Percentiles rank a stretch among this genome's conserved stretches.
phyloP scores from a whole-genome alignment of 2,888 invertebrate genomes.

The Scaptomyza cyrtandrae region DNA sequence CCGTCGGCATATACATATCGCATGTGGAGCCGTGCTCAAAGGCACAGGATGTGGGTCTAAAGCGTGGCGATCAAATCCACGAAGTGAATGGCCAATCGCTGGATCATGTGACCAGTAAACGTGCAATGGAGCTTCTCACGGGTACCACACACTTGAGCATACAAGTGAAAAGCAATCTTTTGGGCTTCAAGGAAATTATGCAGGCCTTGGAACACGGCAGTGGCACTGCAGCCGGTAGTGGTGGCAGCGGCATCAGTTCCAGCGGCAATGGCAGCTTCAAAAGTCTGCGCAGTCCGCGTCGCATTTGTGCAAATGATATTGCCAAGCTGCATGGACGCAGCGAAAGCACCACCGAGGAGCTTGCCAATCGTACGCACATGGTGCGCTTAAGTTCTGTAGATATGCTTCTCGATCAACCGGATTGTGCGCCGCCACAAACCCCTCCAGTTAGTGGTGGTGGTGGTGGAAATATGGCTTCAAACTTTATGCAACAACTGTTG shows the following conservation, averaged over 20 bases:
- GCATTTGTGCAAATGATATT: constrained; percentile 86
- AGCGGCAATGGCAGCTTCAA: constrained; percentile 65
- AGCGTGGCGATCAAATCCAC: constrained; percentile 98
- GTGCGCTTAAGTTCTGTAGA: constrained; percentile 91
- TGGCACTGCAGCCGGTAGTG: constrained; percentile 41
- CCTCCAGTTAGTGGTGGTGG: constrained; percentile 49
- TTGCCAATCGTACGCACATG: constrained; percentile 80
- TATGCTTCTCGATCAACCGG: constrained; percentile 84
- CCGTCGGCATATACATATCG: constrained; percentile 95
- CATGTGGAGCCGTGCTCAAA: constrained; percentile 97
- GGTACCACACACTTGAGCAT: constrained; percentile 98
- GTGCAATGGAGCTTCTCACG: constrained; percentile 96
- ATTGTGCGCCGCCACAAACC: constrained; percentile 82
- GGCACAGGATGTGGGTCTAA: constrained; percentile 97
- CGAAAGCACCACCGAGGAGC: constrained; percentile 74
- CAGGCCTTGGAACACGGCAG: constrained; percentile 84
- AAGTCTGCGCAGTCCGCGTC: constrained; percentile 78
- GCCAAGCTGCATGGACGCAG: constrained; percentile 87
- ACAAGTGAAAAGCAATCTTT: constrained; percentile 97
- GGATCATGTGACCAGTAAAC: constrained; percentile 95
- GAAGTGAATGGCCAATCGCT: constrained; percentile 99
- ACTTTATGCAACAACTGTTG: constrained; percentile 86
- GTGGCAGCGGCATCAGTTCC: constrained; percentile 26
- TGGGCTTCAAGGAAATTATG: constrained; percentile 91
- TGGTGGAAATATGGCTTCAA: constrained; percentile 75